A percentile compares a stretch with the other conserved stretches of the same genome.
phyloP scores from a whole-genome alignment of 2,113 vertebrate genomes.

The Egretta garzetta region DNA sequence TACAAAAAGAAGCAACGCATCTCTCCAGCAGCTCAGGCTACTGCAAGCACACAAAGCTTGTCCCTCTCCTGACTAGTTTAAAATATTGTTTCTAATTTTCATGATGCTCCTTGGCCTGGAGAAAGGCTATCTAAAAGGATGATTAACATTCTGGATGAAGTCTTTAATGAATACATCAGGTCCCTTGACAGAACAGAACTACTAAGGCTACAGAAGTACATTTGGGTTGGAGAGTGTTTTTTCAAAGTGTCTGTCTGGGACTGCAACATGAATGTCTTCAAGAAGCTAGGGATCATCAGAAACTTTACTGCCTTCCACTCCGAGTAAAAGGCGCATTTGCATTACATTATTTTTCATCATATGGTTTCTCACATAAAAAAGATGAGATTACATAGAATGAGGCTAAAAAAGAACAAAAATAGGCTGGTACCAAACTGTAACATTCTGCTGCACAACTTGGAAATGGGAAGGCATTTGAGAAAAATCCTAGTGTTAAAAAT shows the following conservation, averaged over 20 bases:
- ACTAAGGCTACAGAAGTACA: background rate
- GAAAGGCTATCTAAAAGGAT: background rate
- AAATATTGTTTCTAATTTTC: slow-evolving; percentile 35
- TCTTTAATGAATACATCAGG: background rate
- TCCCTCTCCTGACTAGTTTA: background rate
- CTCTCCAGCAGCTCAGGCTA: background rate
- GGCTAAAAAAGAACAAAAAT: background rate
- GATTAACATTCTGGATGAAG: background rate
- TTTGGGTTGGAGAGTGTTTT: background rate
- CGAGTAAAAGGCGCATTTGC: background rate
- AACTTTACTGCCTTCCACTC: background rate
- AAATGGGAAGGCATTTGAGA: background rate
- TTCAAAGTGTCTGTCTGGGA: background rate
- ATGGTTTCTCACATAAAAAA: background rate
- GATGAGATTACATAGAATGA: background rate
- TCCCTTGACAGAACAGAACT: background rate
- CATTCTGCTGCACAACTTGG: background rate
- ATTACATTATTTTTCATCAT: background rate
- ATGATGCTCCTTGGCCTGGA: background rate
- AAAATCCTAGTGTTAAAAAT: too few relatives aligned
- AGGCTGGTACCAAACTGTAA: background rate
- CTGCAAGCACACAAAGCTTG: background rate
- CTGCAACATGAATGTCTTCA: background rate
- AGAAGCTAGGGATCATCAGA: background rate
- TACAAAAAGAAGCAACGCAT: background rate